A percentile compares a stretch with the other conserved stretches of the same genome.
These are phyloP conservation scores for Drosophila formosana DNA, from an alignment of 2,888 invertebrate species.

Conservation along the genomic window DNA sequence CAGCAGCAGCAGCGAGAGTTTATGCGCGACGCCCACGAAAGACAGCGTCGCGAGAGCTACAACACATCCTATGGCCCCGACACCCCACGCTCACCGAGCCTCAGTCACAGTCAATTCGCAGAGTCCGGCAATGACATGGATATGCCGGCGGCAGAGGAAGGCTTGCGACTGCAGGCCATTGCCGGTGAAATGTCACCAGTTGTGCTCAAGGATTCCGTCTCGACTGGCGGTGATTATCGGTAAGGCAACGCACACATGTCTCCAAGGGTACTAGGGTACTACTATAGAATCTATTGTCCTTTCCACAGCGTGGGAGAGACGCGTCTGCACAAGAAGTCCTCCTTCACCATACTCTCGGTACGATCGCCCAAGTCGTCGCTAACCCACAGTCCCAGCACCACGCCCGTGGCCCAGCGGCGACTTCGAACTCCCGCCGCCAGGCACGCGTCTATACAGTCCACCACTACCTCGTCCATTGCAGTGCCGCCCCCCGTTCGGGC, in stretches of 20 bases:
- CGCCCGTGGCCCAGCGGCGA: constrained; percentile 33
- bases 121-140: constrained; percentile 39
- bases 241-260: constrained; percentile 34
- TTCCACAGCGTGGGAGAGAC: constrained; percentile 80
- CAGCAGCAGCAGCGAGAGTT: constrained; percentile 63
- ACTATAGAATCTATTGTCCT: background rate
- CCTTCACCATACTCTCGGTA: constrained; percentile 90
- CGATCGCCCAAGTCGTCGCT: constrained; percentile 86
- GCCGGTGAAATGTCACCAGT: constrained; percentile 81
- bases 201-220: constrained; percentile 83
- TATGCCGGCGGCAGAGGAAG: constrained; percentile 15
- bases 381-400: constrained; percentile 84
- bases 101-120: constrained; percentile 13
- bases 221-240: constrained; percentile 84
- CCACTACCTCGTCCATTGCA: constrained; percentile 64
- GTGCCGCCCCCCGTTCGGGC: constrained; percentile 60
- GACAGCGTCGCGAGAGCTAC: constrained; percentile 36
- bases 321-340: constrained; percentile 88
- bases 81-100: constrained; percentile 35
- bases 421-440: constrained; percentile 23
- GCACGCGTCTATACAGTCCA: constrained; percentile 70
- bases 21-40: constrained; percentile 2
- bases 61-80: constrained; percentile 50
- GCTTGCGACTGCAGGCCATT: constrained; percentile 20
- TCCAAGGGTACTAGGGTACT: no score